Conservation (phyloP, 53 echinoderm and acorn worm genomes). For the Zoroaster sp. region DNA sequence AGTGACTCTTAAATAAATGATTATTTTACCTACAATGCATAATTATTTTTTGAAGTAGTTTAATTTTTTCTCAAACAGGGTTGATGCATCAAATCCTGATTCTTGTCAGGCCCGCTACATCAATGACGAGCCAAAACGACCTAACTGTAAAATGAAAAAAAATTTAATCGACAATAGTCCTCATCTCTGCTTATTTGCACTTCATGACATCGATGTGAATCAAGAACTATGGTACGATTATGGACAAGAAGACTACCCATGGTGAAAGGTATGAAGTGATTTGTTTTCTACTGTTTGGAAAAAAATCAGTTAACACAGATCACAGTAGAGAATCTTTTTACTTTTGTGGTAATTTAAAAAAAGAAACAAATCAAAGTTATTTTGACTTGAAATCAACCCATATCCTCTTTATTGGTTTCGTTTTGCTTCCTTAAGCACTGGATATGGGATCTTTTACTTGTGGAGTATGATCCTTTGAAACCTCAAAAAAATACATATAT, state of each 20-base stretch:
- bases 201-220: conserved; percentile 41
- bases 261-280: conserved; percentile 54
- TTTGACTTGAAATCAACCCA: background rate
- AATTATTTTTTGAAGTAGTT: background rate
- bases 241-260: conserved; percentile 59
- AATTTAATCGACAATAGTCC: conserved; percentile 10
- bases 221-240: conserved; percentile 67
- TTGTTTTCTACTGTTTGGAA: background rate
- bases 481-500: background rate
- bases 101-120: conserved; percentile 56
- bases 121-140: conserved; percentile 57
- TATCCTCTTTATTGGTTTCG: background rate
- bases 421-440: background rate
- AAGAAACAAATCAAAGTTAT: background rate
- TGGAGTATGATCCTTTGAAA: background rate
- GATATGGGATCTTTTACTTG: background rate
- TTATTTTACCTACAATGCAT: background rate
- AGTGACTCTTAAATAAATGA: background rate
- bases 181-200: conserved; percentile 64
- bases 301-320: no score
- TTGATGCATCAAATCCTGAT: conserved; percentile 61
- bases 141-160: conserved; percentile 64
- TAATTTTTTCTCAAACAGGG: conserved; percentile 22
- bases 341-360: background rate
- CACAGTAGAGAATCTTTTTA: background rate